Evolutionary conservation across 2,888 invertebrate species (phyloP).

Genomic region (Dicranocentrus wangi): DNA sequence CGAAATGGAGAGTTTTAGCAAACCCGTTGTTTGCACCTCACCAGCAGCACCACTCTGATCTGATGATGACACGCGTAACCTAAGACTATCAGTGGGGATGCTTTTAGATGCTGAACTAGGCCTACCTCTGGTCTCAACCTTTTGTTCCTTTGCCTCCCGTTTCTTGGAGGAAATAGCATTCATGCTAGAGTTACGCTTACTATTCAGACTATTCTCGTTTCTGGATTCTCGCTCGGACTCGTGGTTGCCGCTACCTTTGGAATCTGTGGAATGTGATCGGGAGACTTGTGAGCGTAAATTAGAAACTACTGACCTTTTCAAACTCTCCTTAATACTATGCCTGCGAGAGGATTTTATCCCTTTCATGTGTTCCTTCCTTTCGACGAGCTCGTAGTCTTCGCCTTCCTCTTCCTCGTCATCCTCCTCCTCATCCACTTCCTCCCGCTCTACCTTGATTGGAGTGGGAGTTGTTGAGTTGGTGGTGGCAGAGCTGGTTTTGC

Average conservation of each 20-base stretch:
- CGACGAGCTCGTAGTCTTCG: conserved; percentile 57
- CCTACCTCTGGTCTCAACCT: conserved; percentile 27
- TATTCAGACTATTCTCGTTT: conserved; percentile 55
- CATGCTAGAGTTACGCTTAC: conserved; percentile 12
- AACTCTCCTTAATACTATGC: conserved; percentile 63
- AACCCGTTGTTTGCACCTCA: conserved; percentile 56
- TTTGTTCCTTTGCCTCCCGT: conserved; percentile 25
- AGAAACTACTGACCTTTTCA: conserved; percentile 65
- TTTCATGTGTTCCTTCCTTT: conserved; percentile 62
- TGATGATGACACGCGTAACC: conserved; percentile 49
- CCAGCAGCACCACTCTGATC: conserved; percentile 28
- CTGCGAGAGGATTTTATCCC: conserved; percentile 60
- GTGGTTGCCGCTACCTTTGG: conserved; percentile 30
- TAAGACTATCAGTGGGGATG: conserved; percentile 39
- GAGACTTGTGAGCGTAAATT: conserved; percentile 48
- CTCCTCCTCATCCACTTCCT: conserved; percentile 52
- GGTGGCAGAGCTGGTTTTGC: conserved; percentile 14
- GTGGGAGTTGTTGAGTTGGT: conserved; percentile 5
- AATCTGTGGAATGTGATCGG: conserved; percentile 63
- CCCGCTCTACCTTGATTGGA: conserved; percentile 37
- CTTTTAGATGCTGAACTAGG: conserved; percentile 31
- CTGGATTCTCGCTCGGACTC: conserved; percentile 56
- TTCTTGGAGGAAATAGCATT: conserved; percentile 42
- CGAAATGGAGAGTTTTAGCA: conserved; percentile 67
- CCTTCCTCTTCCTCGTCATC: conserved; percentile 59